Conservation (phyloP, 2,113 vertebrate genomes). For the Coreoperca whiteheadi region DNA sequence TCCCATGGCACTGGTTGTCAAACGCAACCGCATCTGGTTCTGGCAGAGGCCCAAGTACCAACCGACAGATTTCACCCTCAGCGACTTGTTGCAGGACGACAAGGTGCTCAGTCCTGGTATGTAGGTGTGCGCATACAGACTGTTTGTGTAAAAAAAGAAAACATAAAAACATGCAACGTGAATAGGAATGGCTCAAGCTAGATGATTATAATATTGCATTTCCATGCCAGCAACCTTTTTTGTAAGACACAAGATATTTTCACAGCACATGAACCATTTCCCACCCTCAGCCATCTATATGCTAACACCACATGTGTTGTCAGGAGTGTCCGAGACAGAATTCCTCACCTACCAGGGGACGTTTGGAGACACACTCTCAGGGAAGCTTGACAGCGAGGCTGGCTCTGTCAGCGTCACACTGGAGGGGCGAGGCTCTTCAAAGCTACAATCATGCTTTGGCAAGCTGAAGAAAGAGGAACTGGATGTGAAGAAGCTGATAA, state of each 20-base stretch:
- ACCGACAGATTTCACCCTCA: constrained; percentile 87
- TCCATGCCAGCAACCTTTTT: neutral
- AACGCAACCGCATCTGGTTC: constrained; percentile 87
- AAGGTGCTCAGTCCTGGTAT: constrained; percentile 85
- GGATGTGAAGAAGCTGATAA: constrained; percentile 88
- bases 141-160: neutral
- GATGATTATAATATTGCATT: neutral
- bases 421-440: constrained; percentile 77
- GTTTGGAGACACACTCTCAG: constrained; percentile 76
- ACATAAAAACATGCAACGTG: neutral
- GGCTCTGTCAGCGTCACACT: constrained; percentile 74
- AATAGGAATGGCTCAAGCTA: neutral
- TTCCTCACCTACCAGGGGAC: constrained; percentile 89
- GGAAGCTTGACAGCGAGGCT: constrained; percentile 75
- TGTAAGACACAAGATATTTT: neutral
- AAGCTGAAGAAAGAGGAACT: constrained; percentile 89
- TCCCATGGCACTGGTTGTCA: constrained; percentile 89
- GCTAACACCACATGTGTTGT: constrained; percentile 6
- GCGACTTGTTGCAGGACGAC: constrained; percentile 86
- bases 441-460: constrained; percentile 89
- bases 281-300: neutral
- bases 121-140: constrained; percentile 1
- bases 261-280: neutral
- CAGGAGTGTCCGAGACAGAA: constrained; percentile 87
- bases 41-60: constrained; percentile 94